Conservation (phyloP, 2,888 invertebrate species). For the Scrobipalpa costella region DNA sequence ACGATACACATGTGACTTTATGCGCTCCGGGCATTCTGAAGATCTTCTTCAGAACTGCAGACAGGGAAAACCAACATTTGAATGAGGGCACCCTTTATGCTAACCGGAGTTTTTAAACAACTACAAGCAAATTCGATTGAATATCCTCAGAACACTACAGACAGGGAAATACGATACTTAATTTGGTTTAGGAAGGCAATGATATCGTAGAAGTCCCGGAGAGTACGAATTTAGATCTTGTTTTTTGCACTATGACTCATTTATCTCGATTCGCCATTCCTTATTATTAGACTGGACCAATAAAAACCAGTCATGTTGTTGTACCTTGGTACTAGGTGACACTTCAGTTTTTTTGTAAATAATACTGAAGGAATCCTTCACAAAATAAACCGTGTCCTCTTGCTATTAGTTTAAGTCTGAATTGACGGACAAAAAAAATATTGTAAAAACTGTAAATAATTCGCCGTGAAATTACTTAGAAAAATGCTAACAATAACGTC, state of each 20-base stretch:
- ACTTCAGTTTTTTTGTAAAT: not conserved
- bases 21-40: not conserved
- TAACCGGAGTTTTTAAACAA: too few species aligned
- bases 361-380: not conserved
- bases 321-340: constrained; percentile 4
- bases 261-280: not conserved
- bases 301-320: not conserved
- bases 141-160: not conserved
- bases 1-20: not conserved
- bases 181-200: not conserved
- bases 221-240: too few species aligned
- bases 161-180: not conserved
- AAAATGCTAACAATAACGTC: not conserved
- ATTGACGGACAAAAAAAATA: not conserved
- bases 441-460: not conserved
- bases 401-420: constrained; percentile 7
- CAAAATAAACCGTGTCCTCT: not conserved
- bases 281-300: not conserved
- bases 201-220: too few species aligned
- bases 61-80: too few species aligned
- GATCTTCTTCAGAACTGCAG: not conserved
- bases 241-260: not conserved
- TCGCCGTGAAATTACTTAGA: constrained; percentile 3
- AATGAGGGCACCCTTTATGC: too few species aligned
- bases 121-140: too few species aligned